These are phyloP conservation scores for Notechis scutatus DNA, from an alignment of 2,113 vertebrate species.

Conservation along the genomic window DNA sequence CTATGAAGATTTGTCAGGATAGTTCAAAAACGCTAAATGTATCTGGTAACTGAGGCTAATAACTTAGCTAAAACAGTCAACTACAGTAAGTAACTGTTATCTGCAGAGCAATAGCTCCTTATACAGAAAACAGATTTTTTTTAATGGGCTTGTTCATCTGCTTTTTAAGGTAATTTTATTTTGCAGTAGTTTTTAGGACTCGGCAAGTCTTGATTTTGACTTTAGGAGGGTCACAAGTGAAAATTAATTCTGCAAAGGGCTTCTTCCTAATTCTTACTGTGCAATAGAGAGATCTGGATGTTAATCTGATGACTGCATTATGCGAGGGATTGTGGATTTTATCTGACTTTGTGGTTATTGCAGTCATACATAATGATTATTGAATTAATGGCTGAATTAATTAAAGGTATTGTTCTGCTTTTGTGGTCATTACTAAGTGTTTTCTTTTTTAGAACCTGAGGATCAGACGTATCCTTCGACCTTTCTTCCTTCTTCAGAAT, in stretches of 20 bases:
- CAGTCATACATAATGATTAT: not conserved
- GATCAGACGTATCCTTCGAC: constrained; percentile 84
- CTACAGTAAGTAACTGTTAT: not conserved
- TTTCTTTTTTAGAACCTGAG: constrained; percentile 72
- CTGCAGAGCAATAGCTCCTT: not conserved
- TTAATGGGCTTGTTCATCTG: not conserved
- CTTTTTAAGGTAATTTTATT: not conserved
- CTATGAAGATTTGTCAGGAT: not conserved
- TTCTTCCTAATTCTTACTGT: not conserved
- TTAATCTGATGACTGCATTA: not conserved
- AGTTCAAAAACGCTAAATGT: not conserved
- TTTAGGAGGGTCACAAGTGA: not conserved
- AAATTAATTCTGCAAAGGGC: not conserved
- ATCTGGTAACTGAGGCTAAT: not conserved
- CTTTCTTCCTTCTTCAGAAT: constrained; percentile 95
- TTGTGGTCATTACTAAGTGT: not conserved
- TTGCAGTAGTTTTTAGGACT: not conserved
- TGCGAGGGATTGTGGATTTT: not conserved
- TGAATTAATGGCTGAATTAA: not conserved
- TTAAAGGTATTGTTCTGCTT: not conserved
- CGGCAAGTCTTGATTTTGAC: not conserved
- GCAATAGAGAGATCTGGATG: not conserved
- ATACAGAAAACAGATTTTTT: not conserved
- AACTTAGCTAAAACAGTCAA: not conserved
- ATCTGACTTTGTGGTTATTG: not conserved